These are phyloP conservation scores for Myiothlypis chrysogaster DNA, from an alignment of 2,797 vertebrate genomes.

Conservation along the genomic window DNA sequence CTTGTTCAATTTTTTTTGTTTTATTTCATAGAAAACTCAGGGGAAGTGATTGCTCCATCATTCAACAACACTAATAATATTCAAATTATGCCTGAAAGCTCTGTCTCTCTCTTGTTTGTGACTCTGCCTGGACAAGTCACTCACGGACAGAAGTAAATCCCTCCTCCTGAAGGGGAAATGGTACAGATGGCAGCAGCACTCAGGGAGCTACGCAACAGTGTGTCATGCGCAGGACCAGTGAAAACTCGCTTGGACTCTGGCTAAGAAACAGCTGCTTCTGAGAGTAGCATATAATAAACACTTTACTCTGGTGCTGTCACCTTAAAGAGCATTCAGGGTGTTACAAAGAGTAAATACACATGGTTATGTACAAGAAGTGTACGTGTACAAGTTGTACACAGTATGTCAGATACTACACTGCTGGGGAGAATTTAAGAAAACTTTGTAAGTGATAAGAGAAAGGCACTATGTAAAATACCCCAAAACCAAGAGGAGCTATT, in stretches of 20 bases:
- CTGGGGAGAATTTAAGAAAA: neutral
- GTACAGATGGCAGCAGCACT: neutral
- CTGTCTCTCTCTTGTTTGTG: neutral
- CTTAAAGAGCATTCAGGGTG: neutral
- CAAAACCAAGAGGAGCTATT: neutral
- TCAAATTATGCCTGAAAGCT: neutral
- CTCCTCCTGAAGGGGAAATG: neutral
- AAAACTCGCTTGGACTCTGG: neutral
- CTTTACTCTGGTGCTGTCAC: neutral
- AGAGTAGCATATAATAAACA: neutral
- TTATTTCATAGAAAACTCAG: neutral
- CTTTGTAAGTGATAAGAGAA: neutral
- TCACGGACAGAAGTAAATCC: neutral
- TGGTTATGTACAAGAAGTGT: neutral
- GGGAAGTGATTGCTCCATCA: neutral
- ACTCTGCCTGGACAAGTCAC: neutral
- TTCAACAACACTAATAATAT: neutral
- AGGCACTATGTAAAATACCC: neutral
- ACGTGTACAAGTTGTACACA: accelerated
- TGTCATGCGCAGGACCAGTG: neutral
- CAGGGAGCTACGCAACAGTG: neutral
- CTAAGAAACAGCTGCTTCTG: neutral
- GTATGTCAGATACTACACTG: neutral
- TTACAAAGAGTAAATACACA: neutral
- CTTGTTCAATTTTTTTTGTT: neutral